Evolutionary conservation across 2,888 invertebrate genomes (phyloP), one percentile per base, ranked within the genome.

Genomic region (Lysandra bellargus): DNA sequence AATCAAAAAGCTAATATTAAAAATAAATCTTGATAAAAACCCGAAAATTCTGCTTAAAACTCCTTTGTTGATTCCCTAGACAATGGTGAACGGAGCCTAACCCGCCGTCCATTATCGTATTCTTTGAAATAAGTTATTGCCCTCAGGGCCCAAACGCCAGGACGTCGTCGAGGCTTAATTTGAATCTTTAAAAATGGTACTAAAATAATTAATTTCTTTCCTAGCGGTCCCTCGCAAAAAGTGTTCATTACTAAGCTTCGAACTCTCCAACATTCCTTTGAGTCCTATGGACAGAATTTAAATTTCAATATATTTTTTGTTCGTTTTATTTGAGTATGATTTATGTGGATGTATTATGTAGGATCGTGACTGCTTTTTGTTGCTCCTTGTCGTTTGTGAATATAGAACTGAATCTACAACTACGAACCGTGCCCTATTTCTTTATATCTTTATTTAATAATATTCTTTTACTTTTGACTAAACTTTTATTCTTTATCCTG

Each of bases 171-270:
- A 78, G 76, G 57, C 80, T 81, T 79, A 80, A 80, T 79, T 80
- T 80, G 74, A 80, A 78, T 80, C 77, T 80, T 80, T 81, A 80
- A 82, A 81, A 82, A 81, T 80, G 79, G 72, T 79, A 81, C 80
- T 80, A 79, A 79, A 80, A 81, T 79, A 81, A 82, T 81, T 81
- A 81, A 80, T 82, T 79, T 79, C 79, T 79, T 69, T 80, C 80
- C 76, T 49, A 76, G 76, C 79, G 9, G 49, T 49, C 73, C 80
- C 80, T 79, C 80, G 79, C 77, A 33, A 61, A n/a, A 69, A 79
- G 76, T 61, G 80, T 69, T 81, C 44, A 79, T 79, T 79, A 78
- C 81, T 81, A 80, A 80, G 79, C 80, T 78, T 78, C 77, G 69
- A 80, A 40, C 73, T 73, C 78, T 17, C 60, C 37, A 74, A 40